Conservation (phyloP, 2,113 vertebrate genomes). For the Gymnogyps californianus region DNA sequence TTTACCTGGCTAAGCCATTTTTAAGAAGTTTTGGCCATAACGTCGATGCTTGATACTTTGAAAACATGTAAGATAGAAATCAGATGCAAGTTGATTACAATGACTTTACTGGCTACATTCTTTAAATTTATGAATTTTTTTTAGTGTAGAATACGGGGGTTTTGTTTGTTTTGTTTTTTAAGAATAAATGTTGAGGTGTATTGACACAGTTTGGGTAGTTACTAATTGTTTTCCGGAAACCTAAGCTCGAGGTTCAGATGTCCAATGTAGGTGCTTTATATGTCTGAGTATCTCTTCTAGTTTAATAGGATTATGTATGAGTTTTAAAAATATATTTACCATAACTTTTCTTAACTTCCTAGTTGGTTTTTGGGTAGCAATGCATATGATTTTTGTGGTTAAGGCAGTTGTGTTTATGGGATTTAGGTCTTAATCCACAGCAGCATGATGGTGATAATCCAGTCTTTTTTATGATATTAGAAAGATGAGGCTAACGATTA, state of each 20-base stretch:
- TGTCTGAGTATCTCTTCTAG: background rate
- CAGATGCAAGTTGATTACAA: background rate
- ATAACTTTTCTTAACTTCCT: background rate
- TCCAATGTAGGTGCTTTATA: background rate
- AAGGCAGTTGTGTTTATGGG: background rate
- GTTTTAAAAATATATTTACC: background rate
- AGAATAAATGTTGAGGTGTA: background rate
- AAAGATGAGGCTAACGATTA: background rate
- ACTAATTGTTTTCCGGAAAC: background rate
- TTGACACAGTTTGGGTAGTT: background rate
- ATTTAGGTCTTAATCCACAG: background rate
- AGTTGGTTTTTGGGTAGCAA: background rate
- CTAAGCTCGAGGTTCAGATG: background rate
- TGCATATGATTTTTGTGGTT: background rate
- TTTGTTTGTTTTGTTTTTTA: background rate
- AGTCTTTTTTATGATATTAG: background rate
- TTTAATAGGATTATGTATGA: background rate
- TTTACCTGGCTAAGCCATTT: background rate
- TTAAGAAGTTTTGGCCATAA: background rate
- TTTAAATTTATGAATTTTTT: background rate
- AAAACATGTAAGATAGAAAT: background rate
- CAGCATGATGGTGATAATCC: background rate
- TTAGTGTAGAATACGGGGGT: background rate
- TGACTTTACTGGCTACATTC: background rate
- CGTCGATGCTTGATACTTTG: background rate